Conservation (phyloP, 2,797 vertebrate species). For the Ptychadena robeensis region DNA sequence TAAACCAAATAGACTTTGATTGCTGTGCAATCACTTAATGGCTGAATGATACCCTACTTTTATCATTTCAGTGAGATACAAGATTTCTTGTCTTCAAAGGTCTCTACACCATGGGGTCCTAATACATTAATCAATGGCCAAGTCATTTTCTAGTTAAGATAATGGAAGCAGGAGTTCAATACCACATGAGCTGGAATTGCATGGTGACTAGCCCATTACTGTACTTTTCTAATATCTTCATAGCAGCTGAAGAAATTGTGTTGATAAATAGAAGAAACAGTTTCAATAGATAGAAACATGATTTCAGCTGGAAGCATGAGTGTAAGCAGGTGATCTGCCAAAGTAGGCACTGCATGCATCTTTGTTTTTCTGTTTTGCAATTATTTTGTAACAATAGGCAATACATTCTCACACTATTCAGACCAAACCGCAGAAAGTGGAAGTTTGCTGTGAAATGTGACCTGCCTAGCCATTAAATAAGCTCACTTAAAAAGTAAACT, state of each 20-base stretch:
- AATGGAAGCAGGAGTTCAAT: slow-evolving; percentile 45
- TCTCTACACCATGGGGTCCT: slow-evolving; percentile 17
- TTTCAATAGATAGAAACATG: neutral
- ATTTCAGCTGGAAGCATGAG: neutral
- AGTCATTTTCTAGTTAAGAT: slow-evolving; percentile 52
- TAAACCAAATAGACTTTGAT: neutral
- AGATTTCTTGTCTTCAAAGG: slow-evolving; percentile 5
- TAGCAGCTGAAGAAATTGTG: slow-evolving; percentile 5
- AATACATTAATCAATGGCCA: slow-evolving; percentile 31
- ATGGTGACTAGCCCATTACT: neutral
- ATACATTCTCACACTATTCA: no score
- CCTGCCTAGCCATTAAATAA: no score
- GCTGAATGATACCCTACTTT: neutral
- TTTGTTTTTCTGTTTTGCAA: no score
- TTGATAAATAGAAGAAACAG: neutral
- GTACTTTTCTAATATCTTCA: slow-evolving; percentile 12
- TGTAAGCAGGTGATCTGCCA: neutral
- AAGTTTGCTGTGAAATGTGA: no score
- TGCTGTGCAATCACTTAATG: neutral
- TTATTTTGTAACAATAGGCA: no score
- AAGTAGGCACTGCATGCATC: no score
- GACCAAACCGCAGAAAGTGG: no score
- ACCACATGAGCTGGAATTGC: slow-evolving; percentile 35
- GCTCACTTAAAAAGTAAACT: no score
- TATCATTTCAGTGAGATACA: neutral